Evolutionary conservation across 2,888 invertebrate species (phyloP), one percentile per base, ranked within the genome.

Genomic region (Cyclophora punctaria): DNA sequence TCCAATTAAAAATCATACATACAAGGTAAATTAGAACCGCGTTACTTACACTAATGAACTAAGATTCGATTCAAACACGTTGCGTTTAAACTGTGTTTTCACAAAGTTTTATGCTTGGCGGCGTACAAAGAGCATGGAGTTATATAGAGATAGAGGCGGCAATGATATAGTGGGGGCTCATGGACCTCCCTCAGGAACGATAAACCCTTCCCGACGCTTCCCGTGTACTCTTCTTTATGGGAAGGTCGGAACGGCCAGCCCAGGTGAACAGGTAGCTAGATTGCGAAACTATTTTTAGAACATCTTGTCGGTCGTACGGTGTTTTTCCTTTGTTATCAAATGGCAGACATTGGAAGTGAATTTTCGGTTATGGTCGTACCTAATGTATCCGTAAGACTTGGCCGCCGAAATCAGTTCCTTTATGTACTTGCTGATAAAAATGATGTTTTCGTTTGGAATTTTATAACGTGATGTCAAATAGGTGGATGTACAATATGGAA

Each of bases 141-240:
- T 75, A 75, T 71, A 71, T 70, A 73, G 74, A 82, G 80, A 83
- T 81, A 80, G 83, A 83, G 73, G 73, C 74, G 75, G 81, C 83
- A 86, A 87, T 87, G 88, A 88, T 88, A 83, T 87, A 88, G 86
- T 86, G 85, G 69, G 83, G 85, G 83, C 82, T 76, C 71, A 75
- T 78, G 79, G 80, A 71, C 79, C 65, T 86, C 88, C 88, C 87
- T 75, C 68, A 81, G 88, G 88, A 73, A 78, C 87, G 83, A 87
- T 87, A 88, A 88, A 87, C 85, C 87, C 87, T 83, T 82, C 85
- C 81, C 75, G 75, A 64, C 73, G 78, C 86, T 83, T 83, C 83
- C 85, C 83, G 80, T 79, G 80, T 83, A 81, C 86, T 85, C 85
- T 87, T 86, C 87, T 88, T 87, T 88, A 88, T 87, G 86, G 84